A percentile compares a stretch with the other conserved stretches of the same genome.
phyloP scores from a whole-genome alignment of 2,113 vertebrate genomes.

The Sus scrofa region T2T-Sscrofa CM000818.6:5445001-5445500 shows the following conservation, averaged over 20 bases:
- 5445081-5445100: too few relatives aligned
- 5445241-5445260: background rate
- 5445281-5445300: background rate
- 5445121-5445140: background rate
- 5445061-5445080: too few relatives aligned
- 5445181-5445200: background rate
- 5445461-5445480: background rate
- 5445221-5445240: accelerated
- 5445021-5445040: too few relatives aligned
- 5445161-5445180: background rate
- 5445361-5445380: background rate
- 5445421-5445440: background rate
- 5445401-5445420: background rate
- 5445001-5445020: too few relatives aligned
- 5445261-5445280: background rate
- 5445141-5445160: background rate
- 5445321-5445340: too few relatives aligned
- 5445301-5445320: too few relatives aligned
- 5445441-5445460: background rate
- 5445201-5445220: background rate
- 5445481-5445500: background rate
- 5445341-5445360: background rate
- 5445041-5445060: too few relatives aligned
- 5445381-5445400: background rate
- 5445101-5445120: too few relatives aligned